Percentiles rank a stretch among this genome's conserved stretches.
These are phyloP conservation scores for Ochropacha duplaris DNA, from an alignment of 2,888 invertebrate genomes.

Conservation along the genomic window DNA sequence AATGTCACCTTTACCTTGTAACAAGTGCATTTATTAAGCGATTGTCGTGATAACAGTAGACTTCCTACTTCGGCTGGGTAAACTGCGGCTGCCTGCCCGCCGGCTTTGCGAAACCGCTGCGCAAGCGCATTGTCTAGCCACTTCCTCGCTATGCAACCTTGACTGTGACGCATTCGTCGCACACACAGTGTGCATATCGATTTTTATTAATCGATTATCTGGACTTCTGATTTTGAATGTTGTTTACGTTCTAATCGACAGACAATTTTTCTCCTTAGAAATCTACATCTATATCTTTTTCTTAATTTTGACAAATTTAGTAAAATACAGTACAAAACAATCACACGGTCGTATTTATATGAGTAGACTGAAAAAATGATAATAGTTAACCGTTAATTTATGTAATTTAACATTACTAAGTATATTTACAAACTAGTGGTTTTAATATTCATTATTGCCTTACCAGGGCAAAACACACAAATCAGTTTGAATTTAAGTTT, in stretches of 20 bases:
- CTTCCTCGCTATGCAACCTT: constrained; percentile 60
- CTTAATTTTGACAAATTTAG: too few species aligned
- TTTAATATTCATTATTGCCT: too few species aligned
- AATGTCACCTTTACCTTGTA: constrained; percentile 3
- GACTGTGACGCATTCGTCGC: constrained; percentile 39
- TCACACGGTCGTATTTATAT: too few species aligned
- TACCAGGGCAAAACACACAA: too few species aligned
- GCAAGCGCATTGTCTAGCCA: constrained; percentile 57
- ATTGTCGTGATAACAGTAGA: constrained; percentile 52
- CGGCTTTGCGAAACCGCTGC: constrained; percentile 30
- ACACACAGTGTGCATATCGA: constrained; percentile 8
- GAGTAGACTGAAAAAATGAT: too few species aligned
- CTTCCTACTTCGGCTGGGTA: constrained; percentile 63
- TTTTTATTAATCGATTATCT: constrained; percentile 3
- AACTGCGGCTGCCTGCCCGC: constrained; percentile 36
- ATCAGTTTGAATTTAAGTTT: too few species aligned
- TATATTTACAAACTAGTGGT: too few species aligned
- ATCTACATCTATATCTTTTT: too few species aligned
- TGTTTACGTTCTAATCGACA: background rate
- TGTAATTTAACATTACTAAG: too few species aligned
- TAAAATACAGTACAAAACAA: too few species aligned
- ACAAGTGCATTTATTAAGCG: constrained; percentile 15
- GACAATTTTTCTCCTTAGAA: background rate
- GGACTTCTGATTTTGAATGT: background rate
- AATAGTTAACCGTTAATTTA: too few species aligned